A percentile compares a stretch with the other conserved stretches of the same genome.
Evolutionary conservation across 2,797 vertebrate genomes (phyloP).

Genomic region (Atherinosoma microstoma): DNA sequence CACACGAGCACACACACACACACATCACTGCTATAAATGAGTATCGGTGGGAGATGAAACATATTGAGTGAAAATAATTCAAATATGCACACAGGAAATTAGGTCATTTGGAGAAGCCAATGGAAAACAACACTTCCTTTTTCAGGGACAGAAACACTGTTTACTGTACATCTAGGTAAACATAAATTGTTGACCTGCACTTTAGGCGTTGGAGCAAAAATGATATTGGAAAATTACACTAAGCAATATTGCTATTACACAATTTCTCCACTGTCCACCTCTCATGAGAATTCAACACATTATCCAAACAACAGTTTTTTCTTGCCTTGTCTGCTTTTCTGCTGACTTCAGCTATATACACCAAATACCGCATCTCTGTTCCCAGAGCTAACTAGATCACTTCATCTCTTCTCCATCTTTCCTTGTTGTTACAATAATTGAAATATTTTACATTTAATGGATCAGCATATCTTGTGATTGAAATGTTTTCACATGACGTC

Average conservation of each 20-base stretch:
- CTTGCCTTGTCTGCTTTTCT: slow-evolving; percentile 49
- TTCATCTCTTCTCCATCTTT: slow-evolving; percentile 33
- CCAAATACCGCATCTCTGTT: slow-evolving; percentile 52
- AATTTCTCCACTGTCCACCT: slow-evolving; percentile 24
- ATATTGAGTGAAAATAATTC: slow-evolving; percentile 43
- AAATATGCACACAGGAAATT: slow-evolving; percentile 58
- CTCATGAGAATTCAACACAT: slow-evolving; percentile 37
- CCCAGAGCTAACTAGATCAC: slow-evolving; percentile 48
- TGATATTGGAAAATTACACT: slow-evolving; percentile 28
- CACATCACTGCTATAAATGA: slow-evolving; percentile 25
- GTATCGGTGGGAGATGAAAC: slow-evolving; percentile 46
- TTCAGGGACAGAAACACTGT: slow-evolving; percentile 24
- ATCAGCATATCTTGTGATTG: not conserved
- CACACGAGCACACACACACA: slow-evolving; percentile 26
- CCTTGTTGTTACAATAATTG: slow-evolving; percentile 8
- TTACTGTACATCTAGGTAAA: not conserved
- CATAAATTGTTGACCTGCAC: slow-evolving; percentile 2
- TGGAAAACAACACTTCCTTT: slow-evolving; percentile 23
- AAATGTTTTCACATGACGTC: not conserved
- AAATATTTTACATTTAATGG: slow-evolving; percentile 15
- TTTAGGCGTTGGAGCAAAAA: slow-evolving; percentile 2
- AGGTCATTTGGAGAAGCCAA: slow-evolving; percentile 63
- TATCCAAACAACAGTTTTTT: slow-evolving; percentile 44
- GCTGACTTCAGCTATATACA: slow-evolving; percentile 71
- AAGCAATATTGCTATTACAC: slow-evolving; percentile 30